Base-by-base conservation (phyloP, 2,113 vertebrate genomes). In the Pangasianodon hypophthalmus region DNA sequence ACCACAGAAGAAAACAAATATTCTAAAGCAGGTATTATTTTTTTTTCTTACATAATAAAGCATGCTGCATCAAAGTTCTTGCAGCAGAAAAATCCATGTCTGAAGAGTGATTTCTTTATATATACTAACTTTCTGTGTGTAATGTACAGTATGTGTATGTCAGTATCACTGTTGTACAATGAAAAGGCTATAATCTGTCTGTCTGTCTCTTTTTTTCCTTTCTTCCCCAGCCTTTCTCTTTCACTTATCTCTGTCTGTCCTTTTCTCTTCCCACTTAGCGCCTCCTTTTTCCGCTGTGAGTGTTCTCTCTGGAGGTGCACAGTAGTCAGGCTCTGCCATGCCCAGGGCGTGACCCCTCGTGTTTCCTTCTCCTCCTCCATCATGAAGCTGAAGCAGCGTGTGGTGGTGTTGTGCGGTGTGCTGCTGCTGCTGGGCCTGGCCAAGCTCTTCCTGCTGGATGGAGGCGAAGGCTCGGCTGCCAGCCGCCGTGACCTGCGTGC, bases 321-420 rank as follows among this genome's bases (percentile, higher is more conserved):
- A 48, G 85, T 87, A 69, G 75, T 87, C 3, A 80, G 86, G 44
- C 14, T 60, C 90, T 87, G 93, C 89, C 93, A 96, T 96, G 95
- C 85, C 88, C 92, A 92, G 92, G 86, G 94, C 92, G 94, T 96
- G 94, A 95, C 93, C 90, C 90, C 16, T 50, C n/a, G 71, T 87
- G 48, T 56, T 50, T 56, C 48, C 67, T 81, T 87, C 79, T 85
- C 67, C 77, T 83, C 83, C 58, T 86, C 88, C 80, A 46, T 58
- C 96, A 99, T 99, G 98, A 99, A 99, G 97, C 96, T 99, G 87
- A 99, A 99, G 96, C 98, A 99, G 96, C 97, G 98, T 50, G 96
- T 99, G 24, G 97, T 98, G 94, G 96, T 99, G 90, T 94, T 99
- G 94, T 97, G 97, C 91, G 96, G 98, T 90, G 97, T 99, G 81